Conservation (phyloP, 2,888 invertebrate species). For the Eurytoma adleriae region DNA sequence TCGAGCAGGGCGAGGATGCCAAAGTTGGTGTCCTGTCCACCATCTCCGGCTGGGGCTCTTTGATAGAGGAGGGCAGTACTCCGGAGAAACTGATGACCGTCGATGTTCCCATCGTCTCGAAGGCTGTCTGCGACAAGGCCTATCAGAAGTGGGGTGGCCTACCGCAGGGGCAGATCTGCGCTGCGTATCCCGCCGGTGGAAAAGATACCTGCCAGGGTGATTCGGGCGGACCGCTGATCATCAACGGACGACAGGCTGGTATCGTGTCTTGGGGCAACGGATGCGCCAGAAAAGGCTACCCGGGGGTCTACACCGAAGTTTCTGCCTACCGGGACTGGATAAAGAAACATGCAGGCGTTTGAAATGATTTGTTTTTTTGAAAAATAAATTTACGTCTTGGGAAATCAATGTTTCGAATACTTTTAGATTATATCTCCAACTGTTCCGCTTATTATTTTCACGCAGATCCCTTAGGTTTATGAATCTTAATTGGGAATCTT, state of each 20-base stretch:
- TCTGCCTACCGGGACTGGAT: slow-evolving; percentile 76
- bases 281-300: slow-evolving; percentile 76
- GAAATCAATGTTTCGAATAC: no score
- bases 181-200: slow-evolving; percentile 79
- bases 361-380: slow-evolving; percentile 55
- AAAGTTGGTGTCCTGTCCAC: slow-evolving; percentile 58
- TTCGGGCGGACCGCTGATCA: slow-evolving; percentile 77
- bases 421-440: no score
- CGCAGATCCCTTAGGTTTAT: no score
- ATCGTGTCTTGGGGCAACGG: slow-evolving; percentile 79
- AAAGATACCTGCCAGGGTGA: slow-evolving; percentile 76
- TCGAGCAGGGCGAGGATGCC: slow-evolving; percentile 67
- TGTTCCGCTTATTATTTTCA: no score
- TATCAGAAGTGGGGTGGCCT: slow-evolving; percentile 70
- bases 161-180: slow-evolving; percentile 78
- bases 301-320: slow-evolving; percentile 76
- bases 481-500: no score
- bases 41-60: slow-evolving; percentile 66
- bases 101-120: slow-evolving; percentile 78
- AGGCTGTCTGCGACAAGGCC: slow-evolving; percentile 76
- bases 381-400: not conserved
- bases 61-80: slow-evolving; percentile 61
- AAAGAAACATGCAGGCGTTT: slow-evolving; percentile 47
- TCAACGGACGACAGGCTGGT: slow-evolving; percentile 75
- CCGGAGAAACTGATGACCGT: slow-evolving; percentile 76